Base-by-base conservation (phyloP, 64 coral and sea anemone genomes). In the Actinia equina region DNA sequence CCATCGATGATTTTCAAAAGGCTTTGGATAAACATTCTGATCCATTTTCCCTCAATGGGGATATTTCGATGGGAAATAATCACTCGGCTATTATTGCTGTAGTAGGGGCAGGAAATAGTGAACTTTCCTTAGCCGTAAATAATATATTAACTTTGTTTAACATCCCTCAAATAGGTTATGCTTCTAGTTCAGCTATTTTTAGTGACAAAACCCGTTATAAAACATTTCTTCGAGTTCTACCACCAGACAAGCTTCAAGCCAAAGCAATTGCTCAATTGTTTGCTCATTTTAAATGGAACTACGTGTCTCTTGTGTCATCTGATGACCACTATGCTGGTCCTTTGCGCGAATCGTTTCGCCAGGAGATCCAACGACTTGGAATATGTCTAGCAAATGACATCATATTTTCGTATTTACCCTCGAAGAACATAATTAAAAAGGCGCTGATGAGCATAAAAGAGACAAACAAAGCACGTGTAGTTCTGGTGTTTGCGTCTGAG, bases 141-240 rank as follows among this genome's bases (percentile, higher is more conserved):
- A 82, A 53, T 59, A 46, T 94, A 41, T 53, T 94, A 80, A 83
- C 88, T 23, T 43, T 90, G 15, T 90, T 82, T 44, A 26, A 71
- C 19, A 94, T 94, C 65, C 88, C 92, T 12, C 92, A 94, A 87
- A 77, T 94, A 26, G 85, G 80, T 12, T 94, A 90, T 41, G 85
- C 92, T 19, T 90, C 92, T 5, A 90, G 87, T 14, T 86, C 92
- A 46, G 41, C 65, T 46, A 60, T 87, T 20, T 46, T 94, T n/a
- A 94, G 88, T 44, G 37, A 90, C 44, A 94, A 90, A 64, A 44
- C 44, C 20, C 59, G 65, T 18, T 94, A 90, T 60, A 42, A 77
- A 18, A 90, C 92, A 44, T 94, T 94, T 67, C 71, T 89, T 23
- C 83, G 92, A 25, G 88, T 87, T 9, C 55, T 94, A 43, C 92